Percentiles rank a stretch among this genome's conserved stretches.
phyloP scores from a whole-genome alignment of 2,113 vertebrate genomes.

The Sminthopsis crassicaudata region DNA sequence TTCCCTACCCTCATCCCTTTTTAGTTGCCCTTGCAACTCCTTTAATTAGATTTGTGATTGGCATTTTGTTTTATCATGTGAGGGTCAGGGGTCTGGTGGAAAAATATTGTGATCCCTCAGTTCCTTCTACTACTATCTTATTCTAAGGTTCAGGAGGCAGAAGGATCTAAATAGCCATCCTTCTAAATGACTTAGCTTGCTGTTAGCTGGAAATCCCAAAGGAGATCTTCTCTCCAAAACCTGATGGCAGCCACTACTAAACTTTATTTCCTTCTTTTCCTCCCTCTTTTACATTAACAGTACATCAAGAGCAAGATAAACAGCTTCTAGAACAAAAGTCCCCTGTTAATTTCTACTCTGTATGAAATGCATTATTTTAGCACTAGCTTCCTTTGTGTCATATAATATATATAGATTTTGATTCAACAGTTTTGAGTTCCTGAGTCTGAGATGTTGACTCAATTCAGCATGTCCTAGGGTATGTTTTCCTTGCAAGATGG shows the following conservation, averaged over 20 bases:
- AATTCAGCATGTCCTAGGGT: slow-evolving; percentile 65
- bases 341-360: slow-evolving; percentile 6
- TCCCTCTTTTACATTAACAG: background rate
- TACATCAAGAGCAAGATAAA: fast-evolving
- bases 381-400: slow-evolving; percentile 47
- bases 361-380: slow-evolving; percentile 54
- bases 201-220: background rate
- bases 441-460: slow-evolving; percentile 60
- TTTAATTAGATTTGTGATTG: background rate
- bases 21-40: background rate
- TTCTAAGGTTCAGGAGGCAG: background rate
- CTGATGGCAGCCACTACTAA: background rate
- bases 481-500: slow-evolving; percentile 73
- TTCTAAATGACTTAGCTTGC: background rate
- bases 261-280: background rate
- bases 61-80: background rate
- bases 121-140: background rate
- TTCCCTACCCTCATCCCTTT: background rate
- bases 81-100: background rate
- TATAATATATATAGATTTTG: slow-evolving; percentile 9
- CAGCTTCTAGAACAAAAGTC: background rate
- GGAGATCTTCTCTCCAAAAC: slow-evolving; percentile 34
- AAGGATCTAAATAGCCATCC: background rate
- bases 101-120: background rate
- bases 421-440: slow-evolving; percentile 58